phyloP scores from a whole-genome alignment of 2,888 invertebrate species.

The Eupithecia centaureata region DNA sequence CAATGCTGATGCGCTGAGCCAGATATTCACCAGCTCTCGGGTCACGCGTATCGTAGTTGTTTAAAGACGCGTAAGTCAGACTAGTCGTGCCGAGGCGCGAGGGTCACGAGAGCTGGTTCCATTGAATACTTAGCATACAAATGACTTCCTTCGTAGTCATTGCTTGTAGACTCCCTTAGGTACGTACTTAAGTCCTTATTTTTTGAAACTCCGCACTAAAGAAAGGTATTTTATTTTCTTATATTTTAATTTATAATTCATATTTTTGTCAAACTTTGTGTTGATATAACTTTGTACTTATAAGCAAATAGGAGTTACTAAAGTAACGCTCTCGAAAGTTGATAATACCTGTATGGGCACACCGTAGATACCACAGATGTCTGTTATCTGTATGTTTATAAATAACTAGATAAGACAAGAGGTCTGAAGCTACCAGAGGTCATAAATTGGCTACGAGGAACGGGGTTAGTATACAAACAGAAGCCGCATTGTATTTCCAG shows the following conservation, averaged over 20 bases:
- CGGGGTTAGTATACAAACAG: conserved; percentile 1
- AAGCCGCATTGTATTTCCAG: conserved; percentile 42
- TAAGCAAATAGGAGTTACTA: not conserved
- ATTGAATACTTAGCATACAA: conserved; percentile 58
- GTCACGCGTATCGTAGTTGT: too few species aligned
- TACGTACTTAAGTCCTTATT: conserved; percentile 39
- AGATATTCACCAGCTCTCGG: too few species aligned
- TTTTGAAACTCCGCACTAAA: conserved; percentile 53
- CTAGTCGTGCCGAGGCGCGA: conserved; percentile 23
- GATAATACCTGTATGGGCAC: not conserved
- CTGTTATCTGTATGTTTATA: not conserved
- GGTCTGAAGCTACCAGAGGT: not conserved
- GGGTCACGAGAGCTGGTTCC: conserved; percentile 38
- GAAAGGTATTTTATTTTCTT: conserved; percentile 45
- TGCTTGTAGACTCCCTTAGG: conserved; percentile 39
- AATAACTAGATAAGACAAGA: not conserved
- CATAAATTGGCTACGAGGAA: not conserved
- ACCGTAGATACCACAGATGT: not conserved
- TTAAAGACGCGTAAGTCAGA: conserved; percentile 36
- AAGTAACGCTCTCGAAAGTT: not conserved
- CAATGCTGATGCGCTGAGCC: too few species aligned
- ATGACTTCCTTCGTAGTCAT: conserved; percentile 49
- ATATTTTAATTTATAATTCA: not conserved
- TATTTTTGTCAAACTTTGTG: conserved; percentile 9
- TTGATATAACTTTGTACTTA: not conserved